Evolutionary conservation across 2,113 vertebrate species (phyloP).

Genomic region (Asarcornis scutulata): DNA sequence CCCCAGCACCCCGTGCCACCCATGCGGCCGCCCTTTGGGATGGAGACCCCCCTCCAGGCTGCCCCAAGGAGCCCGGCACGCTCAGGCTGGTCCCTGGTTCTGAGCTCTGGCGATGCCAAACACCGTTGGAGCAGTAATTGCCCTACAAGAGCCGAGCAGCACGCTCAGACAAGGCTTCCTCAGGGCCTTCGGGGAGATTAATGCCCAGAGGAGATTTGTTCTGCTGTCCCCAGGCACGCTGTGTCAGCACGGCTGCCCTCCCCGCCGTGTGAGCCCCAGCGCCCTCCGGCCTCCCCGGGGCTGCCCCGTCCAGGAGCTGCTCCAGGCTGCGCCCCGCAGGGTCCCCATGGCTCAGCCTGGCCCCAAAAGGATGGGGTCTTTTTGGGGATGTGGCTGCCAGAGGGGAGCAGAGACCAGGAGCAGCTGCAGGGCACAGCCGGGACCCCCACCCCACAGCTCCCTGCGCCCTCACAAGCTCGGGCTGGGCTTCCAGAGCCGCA

Average conservation of each 20-base stretch:
- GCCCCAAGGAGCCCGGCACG: neutral
- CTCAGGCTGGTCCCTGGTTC: neutral
- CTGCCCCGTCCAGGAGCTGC: neutral
- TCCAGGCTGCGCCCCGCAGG: rapidly evolving
- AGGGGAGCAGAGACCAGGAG: neutral
- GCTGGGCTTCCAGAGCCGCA: rapidly evolving
- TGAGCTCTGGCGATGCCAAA: rapidly evolving
- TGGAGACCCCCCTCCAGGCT: neutral
- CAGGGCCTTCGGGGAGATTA: neutral
- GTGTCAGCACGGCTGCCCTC: neutral
- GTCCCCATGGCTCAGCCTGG: neutral
- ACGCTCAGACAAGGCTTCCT: rapidly evolving
- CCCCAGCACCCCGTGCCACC: neutral
- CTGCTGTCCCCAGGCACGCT: neutral
- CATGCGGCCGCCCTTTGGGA: neutral
- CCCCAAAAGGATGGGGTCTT: rapidly evolving
- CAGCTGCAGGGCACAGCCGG: rapidly evolving
- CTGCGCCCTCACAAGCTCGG: neutral
- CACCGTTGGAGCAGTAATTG: rapidly evolving
- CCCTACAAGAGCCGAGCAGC: rapidly evolving
- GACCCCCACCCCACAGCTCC: neutral
- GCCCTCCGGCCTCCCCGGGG: neutral
- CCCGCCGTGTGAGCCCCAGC: rapidly evolving
- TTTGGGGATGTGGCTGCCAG: rapidly evolving
- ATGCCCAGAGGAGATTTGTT: conserved; percentile 27